Conservation (phyloP, 1,140 invertebrate species). For the Yoshiicerus persimilis region DNA sequence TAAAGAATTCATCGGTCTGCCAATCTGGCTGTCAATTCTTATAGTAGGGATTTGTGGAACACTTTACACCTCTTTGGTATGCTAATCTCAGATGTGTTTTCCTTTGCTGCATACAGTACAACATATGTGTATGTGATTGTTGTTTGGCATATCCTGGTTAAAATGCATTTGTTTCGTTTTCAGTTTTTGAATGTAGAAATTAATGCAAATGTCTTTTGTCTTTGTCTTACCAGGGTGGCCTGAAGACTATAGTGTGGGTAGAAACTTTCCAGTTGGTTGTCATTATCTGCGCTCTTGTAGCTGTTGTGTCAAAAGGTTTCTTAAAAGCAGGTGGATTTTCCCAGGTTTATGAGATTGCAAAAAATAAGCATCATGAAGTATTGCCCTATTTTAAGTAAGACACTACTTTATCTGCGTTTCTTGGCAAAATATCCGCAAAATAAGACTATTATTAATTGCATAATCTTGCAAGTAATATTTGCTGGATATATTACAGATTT, state of each 20-base stretch:
- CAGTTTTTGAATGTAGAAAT: too few relatives aligned
- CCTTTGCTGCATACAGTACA: background rate
- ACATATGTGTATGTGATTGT: background rate
- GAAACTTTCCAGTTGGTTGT: constrained; percentile 11
- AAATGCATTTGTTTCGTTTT: too few relatives aligned
- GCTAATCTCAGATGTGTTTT: background rate
- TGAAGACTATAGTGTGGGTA: background rate
- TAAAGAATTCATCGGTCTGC: constrained; percentile 4
- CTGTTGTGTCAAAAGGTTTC: constrained; percentile 51
- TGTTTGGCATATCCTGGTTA: background rate
- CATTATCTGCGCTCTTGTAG: constrained; percentile 10
- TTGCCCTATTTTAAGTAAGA: constrained; percentile 16
- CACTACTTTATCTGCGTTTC: background rate
- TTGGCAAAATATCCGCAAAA: background rate
- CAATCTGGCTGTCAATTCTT: constrained; percentile 2
- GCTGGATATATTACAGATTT: background rate
- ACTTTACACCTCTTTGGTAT: constrained; percentile 38
- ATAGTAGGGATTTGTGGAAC: constrained; percentile 27
- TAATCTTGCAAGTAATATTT: too few relatives aligned
- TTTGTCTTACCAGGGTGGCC: constrained; percentile 1
- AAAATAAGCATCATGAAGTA: background rate
- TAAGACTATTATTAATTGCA: too few relatives aligned
- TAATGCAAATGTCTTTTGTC: background rate
- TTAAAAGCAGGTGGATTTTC: constrained; percentile 8
- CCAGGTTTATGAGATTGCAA: background rate